Evolutionary conservation across 2,888 invertebrate genomes (phyloP).

Genomic region (Standfussiana lucernea): DNA sequence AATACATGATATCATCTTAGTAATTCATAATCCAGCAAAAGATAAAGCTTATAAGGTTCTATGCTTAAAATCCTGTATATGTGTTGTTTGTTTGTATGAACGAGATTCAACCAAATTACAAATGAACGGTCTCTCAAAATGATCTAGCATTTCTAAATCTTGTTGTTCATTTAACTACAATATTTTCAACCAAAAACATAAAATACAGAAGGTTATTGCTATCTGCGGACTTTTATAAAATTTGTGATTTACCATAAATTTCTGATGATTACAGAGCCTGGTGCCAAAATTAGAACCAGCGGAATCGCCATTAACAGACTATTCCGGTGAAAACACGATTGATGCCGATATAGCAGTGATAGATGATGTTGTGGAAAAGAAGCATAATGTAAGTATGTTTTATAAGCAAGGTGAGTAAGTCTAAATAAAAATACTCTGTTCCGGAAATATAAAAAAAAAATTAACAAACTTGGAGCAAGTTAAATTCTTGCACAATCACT

Average conservation of each 20-base stretch:
- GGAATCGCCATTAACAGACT: slow-evolving; percentile 85
- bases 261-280: slow-evolving; percentile 77
- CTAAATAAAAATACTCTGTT: not conserved
- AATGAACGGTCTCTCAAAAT: not conserved
- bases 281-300: slow-evolving; percentile 86
- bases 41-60: not conserved
- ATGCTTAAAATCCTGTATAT: not conserved
- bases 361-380: slow-evolving; percentile 78
- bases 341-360: slow-evolving; percentile 84
- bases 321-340: slow-evolving; percentile 85
- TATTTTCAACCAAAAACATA: not conserved
- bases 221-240: not conserved
- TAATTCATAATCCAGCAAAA: not conserved
- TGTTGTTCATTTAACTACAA: not conserved
- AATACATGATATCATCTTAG: no score
- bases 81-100: not conserved
- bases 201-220: not conserved
- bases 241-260: not conserved
- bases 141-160: not conserved
- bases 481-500: not conserved
- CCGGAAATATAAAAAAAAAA: not conserved
- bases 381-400: slow-evolving; percentile 55
- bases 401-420: not conserved
- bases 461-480: not conserved
- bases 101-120: not conserved